These are phyloP conservation scores for Paelopatides confundens DNA, from an alignment of 53 echinoderm and acorn worm genomes.

Conservation along the genomic window DNA sequence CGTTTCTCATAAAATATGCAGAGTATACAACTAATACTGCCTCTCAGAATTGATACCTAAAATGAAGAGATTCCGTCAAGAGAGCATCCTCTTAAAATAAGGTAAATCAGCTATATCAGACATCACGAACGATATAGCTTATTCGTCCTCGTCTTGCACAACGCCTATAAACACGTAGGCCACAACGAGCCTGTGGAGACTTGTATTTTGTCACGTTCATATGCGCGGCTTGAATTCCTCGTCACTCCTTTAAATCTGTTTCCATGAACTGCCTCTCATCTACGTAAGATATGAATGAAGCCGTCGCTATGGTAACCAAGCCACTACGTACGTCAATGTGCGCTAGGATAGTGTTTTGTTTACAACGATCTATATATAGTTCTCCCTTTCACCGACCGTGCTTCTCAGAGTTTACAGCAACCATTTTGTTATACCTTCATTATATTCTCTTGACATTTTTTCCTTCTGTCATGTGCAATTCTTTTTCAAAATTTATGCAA, in stretches of 20 bases:
- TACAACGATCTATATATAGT: conserved; percentile 40
- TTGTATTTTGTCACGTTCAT: too few relatives aligned
- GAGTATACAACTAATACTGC: background rate
- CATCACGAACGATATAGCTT: too few relatives aligned
- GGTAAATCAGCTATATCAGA: too few relatives aligned
- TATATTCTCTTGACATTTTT: background rate
- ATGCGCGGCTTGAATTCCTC: background rate
- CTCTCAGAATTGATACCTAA: too few relatives aligned
- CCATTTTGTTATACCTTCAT: conserved; percentile 1
- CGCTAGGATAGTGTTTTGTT: conserved; percentile 47
- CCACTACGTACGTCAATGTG: conserved; percentile 46
- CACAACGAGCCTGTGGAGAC: too few relatives aligned
- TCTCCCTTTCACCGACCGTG: conserved; percentile 35
- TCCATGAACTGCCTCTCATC: conserved; percentile 45
- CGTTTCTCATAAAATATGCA: background rate
- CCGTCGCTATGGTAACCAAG: conserved; percentile 39
- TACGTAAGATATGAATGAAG: conserved; percentile 55
- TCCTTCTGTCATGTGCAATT: background rate
- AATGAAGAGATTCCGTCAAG: too few relatives aligned
- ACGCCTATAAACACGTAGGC: too few relatives aligned
- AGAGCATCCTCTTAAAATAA: too few relatives aligned
- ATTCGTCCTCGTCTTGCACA: too few relatives aligned
- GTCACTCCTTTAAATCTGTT: conserved; percentile 24
- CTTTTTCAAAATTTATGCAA: background rate
- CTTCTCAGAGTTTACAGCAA: conserved; percentile 1